These are phyloP conservation scores for Antedon mediterranea DNA, from an alignment of 53 echinoderm and acorn worm genomes.

Conservation along the genomic window DNA sequence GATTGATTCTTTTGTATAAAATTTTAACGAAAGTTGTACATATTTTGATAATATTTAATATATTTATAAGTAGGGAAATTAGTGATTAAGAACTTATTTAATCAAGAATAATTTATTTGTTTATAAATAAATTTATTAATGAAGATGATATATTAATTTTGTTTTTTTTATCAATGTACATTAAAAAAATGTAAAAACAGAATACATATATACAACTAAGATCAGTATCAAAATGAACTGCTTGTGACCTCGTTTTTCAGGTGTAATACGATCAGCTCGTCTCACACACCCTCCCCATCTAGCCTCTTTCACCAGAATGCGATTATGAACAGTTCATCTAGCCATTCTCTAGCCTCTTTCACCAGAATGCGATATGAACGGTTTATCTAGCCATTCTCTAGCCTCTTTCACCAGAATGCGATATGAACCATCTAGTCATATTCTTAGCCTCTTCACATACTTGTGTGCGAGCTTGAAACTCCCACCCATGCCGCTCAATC, in stretches of 20 bases:
- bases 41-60: too few species aligned
- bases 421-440: background rate
- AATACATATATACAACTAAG: too few species aligned
- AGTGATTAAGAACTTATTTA: too few species aligned
- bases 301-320: background rate
- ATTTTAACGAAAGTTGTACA: too few species aligned
- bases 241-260: background rate
- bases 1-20: too few species aligned
- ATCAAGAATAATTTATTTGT: too few species aligned
- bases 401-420: background rate
- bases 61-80: too few species aligned
- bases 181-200: too few species aligned
- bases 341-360: background rate
- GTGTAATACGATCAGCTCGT: background rate
- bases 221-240: background rate
- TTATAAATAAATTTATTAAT: too few species aligned
- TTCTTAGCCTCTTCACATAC: background rate
- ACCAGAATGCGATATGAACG: background rate
- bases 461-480: background rate
- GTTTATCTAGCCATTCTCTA: background rate
- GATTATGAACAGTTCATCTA: background rate
- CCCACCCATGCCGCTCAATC: background rate
- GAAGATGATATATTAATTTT: too few species aligned
- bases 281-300: background rate
- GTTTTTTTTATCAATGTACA: too few species aligned